Conservation (phyloP, 2,113 vertebrate genomes). For the Zingel zingel region DNA sequence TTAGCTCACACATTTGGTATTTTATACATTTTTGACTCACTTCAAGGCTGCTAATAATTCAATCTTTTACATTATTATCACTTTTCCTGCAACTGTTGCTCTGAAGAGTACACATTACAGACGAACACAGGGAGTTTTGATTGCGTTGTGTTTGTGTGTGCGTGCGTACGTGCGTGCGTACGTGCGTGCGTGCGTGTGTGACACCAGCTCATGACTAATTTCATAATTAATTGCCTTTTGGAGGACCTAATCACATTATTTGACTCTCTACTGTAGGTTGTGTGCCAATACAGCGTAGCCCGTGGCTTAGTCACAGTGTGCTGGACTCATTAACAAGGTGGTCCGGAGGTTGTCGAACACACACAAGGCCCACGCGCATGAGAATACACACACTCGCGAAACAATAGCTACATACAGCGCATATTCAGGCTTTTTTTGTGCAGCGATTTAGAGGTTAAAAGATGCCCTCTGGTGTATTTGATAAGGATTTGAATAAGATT, state of each 20-base stretch:
- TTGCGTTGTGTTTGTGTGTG: conserved; percentile 11
- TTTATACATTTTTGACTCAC: not conserved
- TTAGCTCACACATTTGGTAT: conserved; percentile 11
- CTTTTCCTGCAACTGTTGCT: conserved; percentile 20
- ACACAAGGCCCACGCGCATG: conserved; percentile 18
- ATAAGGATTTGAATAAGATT: conserved; percentile 79
- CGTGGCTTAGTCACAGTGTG: conserved; percentile 74
- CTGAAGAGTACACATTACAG: not conserved
- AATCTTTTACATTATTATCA: not conserved
- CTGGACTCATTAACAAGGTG: conserved; percentile 75
- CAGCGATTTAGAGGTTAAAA: conserved; percentile 67
- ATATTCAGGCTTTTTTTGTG: conserved; percentile 1
- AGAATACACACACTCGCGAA: conserved; percentile 35
- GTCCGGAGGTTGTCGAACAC: conserved; percentile 70
- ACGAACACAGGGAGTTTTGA: conserved; percentile 37
- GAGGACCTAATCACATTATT: conserved; percentile 81
- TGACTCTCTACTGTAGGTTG: conserved; percentile 73
- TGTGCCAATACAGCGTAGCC: conserved; percentile 69
- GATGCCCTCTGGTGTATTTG: conserved; percentile 75
- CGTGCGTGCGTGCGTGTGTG: conserved; percentile 5
- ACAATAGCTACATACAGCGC: conserved; percentile 44
- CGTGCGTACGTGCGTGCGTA: not conserved
- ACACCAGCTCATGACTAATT: conserved; percentile 77
- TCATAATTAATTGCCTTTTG: conserved; percentile 83
- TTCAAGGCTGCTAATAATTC: not conserved